Conservation (phyloP, 2,113 vertebrate species). For the Mormyrus lacerda region DNA sequence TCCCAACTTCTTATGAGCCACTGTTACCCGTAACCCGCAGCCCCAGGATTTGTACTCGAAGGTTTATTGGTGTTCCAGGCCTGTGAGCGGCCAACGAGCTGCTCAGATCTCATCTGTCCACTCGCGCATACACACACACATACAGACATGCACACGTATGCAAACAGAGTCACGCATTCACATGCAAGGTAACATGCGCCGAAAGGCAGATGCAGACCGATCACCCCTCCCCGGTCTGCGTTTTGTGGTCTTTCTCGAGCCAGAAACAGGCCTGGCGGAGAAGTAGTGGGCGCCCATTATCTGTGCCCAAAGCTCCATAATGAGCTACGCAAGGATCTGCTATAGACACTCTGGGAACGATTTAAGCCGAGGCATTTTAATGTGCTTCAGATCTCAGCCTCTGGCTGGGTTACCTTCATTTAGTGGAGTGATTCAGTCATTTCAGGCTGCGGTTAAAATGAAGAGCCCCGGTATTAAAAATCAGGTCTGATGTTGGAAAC, state of each 20-base stretch:
- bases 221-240: background rate
- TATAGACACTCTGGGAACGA: background rate
- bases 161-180: background rate
- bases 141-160: slow-evolving; percentile 18
- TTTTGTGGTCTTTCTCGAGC: background rate
- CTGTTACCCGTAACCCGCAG: background rate
- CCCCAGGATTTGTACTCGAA: background rate
- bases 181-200: slow-evolving; percentile 20
- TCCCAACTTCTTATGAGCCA: background rate
- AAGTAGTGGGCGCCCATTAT: background rate
- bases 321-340: background rate
- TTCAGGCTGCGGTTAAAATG: background rate
- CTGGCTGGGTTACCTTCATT: background rate
- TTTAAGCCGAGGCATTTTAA: background rate
- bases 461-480: background rate
- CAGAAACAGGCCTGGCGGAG: background rate
- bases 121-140: slow-evolving; percentile 3
- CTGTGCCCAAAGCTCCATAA: background rate
- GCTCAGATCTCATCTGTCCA: background rate
- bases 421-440: background rate
- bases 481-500: background rate
- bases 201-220: slow-evolving; percentile 25
- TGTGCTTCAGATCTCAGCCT: background rate
- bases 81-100: background rate
- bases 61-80: background rate